Conservation (phyloP, 1,140 invertebrate genomes). For the Drosophila aff. region DNA sequence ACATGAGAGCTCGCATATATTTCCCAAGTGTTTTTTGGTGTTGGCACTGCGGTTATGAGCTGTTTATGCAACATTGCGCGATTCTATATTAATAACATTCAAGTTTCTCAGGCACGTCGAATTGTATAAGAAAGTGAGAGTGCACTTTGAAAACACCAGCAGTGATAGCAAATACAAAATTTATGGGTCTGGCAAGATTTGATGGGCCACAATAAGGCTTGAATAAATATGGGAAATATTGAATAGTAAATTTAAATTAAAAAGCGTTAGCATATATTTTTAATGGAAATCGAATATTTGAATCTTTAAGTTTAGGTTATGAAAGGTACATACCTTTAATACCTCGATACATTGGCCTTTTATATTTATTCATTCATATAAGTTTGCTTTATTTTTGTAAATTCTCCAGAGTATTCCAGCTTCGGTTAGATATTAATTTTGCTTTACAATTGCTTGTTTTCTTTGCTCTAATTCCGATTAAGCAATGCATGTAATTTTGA, state of each 20-base stretch:
- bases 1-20: slow-evolving; percentile 42
- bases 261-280: not conserved
- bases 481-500: slow-evolving; percentile 52
- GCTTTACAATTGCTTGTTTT: slow-evolving; percentile 2
- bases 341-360: no score
- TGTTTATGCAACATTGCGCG: slow-evolving; percentile 59
- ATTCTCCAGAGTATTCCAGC: not conserved
- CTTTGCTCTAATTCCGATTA: slow-evolving; percentile 16
- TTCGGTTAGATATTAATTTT: not conserved
- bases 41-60: slow-evolving; percentile 53
- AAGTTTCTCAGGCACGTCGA: slow-evolving; percentile 6
- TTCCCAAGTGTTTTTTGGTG: slow-evolving; percentile 54
- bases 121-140: not conserved
- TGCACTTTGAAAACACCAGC: slow-evolving; percentile 1
- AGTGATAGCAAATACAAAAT: slow-evolving; percentile 5
- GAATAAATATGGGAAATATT: not conserved
- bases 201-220: not conserved
- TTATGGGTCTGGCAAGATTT: slow-evolving; percentile 3
- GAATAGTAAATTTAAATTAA: not conserved
- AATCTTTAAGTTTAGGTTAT: no score
- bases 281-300: no score
- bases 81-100: slow-evolving; percentile 31
- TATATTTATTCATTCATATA: not conserved
- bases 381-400: not conserved
- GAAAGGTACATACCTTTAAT: no score